Conservation (phyloP, 2,888 invertebrate genomes). For the Byasa hedistus region DNA sequence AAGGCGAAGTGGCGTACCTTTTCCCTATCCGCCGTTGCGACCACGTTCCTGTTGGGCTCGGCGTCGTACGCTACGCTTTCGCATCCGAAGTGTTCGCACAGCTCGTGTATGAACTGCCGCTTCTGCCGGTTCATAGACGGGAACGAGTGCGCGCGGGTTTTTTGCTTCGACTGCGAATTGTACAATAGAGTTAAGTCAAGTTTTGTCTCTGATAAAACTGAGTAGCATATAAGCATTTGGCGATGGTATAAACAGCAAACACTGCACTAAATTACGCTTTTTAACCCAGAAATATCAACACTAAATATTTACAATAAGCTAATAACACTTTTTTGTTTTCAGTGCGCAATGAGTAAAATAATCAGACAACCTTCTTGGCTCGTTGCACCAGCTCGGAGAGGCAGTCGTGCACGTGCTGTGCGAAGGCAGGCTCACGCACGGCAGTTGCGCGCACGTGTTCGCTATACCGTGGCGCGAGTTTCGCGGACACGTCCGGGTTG, state of each 20-base stretch:
- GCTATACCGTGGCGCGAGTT: conserved; percentile 90
- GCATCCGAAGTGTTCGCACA: conserved; percentile 96
- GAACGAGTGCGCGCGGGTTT: conserved; percentile 91
- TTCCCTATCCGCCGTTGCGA: conserved; percentile 91
- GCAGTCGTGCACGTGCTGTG: conserved; percentile 89
- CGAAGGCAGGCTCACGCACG: conserved; percentile 89
- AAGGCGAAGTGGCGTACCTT: conserved; percentile 79
- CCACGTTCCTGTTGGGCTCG: conserved; percentile 96
- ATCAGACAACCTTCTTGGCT: conserved; percentile 85
- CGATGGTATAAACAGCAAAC: background rate
- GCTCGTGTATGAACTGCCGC: conserved; percentile 94
- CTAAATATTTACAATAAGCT: too few relatives aligned
- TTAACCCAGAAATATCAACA: too few relatives aligned
- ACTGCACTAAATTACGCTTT: background rate
- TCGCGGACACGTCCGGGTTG: conserved; percentile 91
- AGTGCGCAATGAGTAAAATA: background rate
- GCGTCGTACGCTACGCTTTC: conserved; percentile 96
- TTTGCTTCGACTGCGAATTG: conserved; percentile 83
- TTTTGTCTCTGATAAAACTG: too few relatives aligned
- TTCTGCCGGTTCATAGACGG: conserved; percentile 96
- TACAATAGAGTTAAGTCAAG: background rate
- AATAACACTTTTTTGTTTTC: too few relatives aligned
- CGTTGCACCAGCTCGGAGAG: conserved; percentile 91
- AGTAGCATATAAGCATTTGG: too few relatives aligned
- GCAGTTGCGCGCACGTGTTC: conserved; percentile 92